Percentiles rank a stretch among this genome's conserved stretches.
phyloP scores from a whole-genome alignment of 30 jellyfish, hydroid and myxozoan species.

The Haliclystus octoradiatus region DNA sequence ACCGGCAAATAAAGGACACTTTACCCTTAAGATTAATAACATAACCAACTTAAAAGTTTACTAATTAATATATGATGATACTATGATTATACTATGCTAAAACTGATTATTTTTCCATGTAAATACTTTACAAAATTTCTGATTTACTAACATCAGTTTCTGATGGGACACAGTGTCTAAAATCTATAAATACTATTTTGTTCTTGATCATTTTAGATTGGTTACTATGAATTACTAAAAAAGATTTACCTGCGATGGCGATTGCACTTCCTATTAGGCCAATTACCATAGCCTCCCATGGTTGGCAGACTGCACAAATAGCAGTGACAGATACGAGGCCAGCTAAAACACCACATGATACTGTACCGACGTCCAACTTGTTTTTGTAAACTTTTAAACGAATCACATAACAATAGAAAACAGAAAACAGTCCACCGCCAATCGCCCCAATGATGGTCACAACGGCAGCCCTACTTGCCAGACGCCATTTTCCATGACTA shows the following conservation, averaged over 20 bases:
- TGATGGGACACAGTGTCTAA: no score
- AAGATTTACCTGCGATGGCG: neutral
- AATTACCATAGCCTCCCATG: neutral
- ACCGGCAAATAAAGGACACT: no score
- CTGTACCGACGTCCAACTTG: neutral
- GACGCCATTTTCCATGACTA: slow-evolving; percentile 70
- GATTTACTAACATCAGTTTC: no score
- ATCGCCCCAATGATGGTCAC: slow-evolving; percentile 63
- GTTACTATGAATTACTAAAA: no score
- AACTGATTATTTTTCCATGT: no score
- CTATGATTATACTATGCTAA: no score
- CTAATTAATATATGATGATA: no score
- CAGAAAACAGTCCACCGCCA: slow-evolving; percentile 67
- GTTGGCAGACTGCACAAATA: neutral
- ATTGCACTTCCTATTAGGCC: neutral
- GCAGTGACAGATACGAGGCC: neutral
- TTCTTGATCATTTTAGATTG: no score
- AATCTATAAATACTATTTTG: no score
- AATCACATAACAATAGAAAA: slow-evolving; percentile 33
- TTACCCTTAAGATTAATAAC: no score
- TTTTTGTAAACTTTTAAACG: neutral
- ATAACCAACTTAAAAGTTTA: no score
- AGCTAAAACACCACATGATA: neutral
- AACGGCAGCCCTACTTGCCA: slow-evolving; percentile 79
- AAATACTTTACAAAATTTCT: no score